A percentile compares a stretch with the other conserved stretches of the same genome.
Conservation (phyloP, 2,113 vertebrate species). For the Dicerorhinus sumatrensis region DNA sequence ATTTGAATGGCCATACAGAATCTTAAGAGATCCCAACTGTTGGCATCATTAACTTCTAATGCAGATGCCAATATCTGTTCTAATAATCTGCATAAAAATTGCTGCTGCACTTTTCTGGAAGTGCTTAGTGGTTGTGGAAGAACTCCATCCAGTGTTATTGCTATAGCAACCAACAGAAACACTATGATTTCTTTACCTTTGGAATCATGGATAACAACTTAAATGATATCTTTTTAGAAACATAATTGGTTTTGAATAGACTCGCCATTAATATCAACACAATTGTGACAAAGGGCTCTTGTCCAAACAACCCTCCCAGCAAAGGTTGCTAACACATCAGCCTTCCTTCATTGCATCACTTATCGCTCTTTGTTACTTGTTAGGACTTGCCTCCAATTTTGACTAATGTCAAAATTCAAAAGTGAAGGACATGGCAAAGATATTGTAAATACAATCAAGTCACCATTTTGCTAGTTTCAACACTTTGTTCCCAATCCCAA, state of each 20-base stretch:
- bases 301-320: not conserved
- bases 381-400: not conserved
- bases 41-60: not conserved
- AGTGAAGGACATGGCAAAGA: not conserved
- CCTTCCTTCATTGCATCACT: not conserved
- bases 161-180: not conserved
- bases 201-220: not conserved
- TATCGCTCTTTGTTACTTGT: not conserved
- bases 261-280: no score
- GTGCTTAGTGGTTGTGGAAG: not conserved
- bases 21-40: not conserved
- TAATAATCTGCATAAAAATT: not conserved
- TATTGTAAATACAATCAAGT: not conserved
- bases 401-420: not conserved
- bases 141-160: not conserved
- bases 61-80: slow-evolving; percentile 16
- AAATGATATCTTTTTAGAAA: not conserved
- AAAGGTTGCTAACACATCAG: not conserved
- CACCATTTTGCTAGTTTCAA: not conserved
- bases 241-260: not conserved
- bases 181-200: not conserved
- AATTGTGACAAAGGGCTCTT: not conserved
- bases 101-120: slow-evolving; percentile 23
- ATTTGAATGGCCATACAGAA: not conserved
- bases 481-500: not conserved